A percentile compares a stretch with the other conserved stretches of the same genome.
Conservation (phyloP, 2,888 invertebrate species). For the Eutolmus rufibarbis region DNA sequence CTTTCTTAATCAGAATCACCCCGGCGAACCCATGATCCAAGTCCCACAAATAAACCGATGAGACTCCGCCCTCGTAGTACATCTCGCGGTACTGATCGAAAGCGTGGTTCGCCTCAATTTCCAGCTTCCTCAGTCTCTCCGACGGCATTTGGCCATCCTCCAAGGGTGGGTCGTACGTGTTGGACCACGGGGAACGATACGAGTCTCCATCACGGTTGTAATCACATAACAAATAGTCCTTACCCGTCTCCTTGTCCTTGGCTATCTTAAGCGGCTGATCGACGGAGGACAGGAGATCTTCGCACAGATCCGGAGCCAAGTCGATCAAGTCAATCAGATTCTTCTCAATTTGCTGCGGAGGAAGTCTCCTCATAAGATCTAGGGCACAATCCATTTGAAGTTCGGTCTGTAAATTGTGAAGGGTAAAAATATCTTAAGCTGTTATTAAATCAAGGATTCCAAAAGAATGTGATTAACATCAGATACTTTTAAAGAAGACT, state of each 20-base stretch:
- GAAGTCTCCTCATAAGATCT: slow-evolving; percentile 97
- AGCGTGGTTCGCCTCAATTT: slow-evolving; percentile 97
- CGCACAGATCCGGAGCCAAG: slow-evolving; percentile 93
- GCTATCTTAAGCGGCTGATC: slow-evolving; percentile 99
- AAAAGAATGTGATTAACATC: too few species aligned
- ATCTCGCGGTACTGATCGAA: slow-evolving; percentile 99
- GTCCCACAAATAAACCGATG: slow-evolving; percentile 99
- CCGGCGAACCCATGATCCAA: slow-evolving; percentile 98
- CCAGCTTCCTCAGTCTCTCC: slow-evolving; percentile 91
- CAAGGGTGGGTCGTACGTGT: slow-evolving; percentile 95
- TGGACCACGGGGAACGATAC: slow-evolving; percentile 98
- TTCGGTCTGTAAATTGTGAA: slow-evolving; percentile 74
- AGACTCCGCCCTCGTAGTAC: slow-evolving; percentile 99
- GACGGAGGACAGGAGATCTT: slow-evolving; percentile 95
- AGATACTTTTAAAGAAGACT: too few species aligned
- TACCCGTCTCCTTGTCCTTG: slow-evolving; percentile 91
- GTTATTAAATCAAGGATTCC: not conserved
- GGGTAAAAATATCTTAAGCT: not conserved
- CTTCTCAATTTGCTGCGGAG: slow-evolving; percentile 99
- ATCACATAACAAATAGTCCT: slow-evolving; percentile 97
- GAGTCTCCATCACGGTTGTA: slow-evolving; percentile 99
- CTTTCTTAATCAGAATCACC: slow-evolving; percentile 98
- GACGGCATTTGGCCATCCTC: slow-evolving; percentile 99
- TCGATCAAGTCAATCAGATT: slow-evolving; percentile 98
- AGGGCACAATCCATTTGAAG: slow-evolving; percentile 98